Conservation (phyloP, 2,888 invertebrate species). For the Drosophila flavopinicola region DNA sequence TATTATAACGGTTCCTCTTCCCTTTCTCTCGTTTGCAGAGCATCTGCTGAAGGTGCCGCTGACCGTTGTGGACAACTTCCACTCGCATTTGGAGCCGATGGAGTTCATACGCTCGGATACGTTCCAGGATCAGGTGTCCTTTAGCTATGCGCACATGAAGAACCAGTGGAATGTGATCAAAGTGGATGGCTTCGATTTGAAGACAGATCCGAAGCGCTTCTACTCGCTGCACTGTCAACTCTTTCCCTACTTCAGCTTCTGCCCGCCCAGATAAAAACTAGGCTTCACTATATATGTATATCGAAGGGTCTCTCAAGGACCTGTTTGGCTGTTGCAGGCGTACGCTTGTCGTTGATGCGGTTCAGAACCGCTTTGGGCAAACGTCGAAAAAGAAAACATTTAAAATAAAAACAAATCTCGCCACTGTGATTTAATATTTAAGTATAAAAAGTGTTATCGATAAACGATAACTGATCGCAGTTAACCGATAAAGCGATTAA, state of each 20-base stretch:
- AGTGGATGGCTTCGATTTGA: slow-evolving; percentile 92
- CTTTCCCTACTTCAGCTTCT: slow-evolving; percentile 93
- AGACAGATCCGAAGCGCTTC: slow-evolving; percentile 94
- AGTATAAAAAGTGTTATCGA: slow-evolving; percentile 41
- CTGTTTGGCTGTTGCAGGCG: slow-evolving; percentile 65
- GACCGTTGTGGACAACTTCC: slow-evolving; percentile 95
- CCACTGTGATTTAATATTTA: slow-evolving; percentile 77
- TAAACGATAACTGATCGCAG: slow-evolving; percentile 12
- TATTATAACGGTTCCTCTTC: neutral
- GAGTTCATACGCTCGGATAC: slow-evolving; percentile 91
- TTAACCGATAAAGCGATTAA: slow-evolving; percentile 24
- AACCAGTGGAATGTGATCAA: slow-evolving; percentile 94
- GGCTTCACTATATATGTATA: neutral
- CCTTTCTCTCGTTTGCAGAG: slow-evolving; percentile 85
- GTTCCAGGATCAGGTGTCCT: slow-evolving; percentile 94
- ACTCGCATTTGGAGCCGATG: slow-evolving; percentile 97
- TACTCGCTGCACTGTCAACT: slow-evolving; percentile 95
- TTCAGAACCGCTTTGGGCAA: slow-evolving; percentile 65
- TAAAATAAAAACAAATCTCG: slow-evolving; percentile 66
- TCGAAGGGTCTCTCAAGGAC: slow-evolving; percentile 73
- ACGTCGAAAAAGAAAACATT: slow-evolving; percentile 41
- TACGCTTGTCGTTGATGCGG: slow-evolving; percentile 53
- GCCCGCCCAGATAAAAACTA: slow-evolving; percentile 87
- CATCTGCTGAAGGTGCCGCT: slow-evolving; percentile 93
- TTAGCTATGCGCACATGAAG: slow-evolving; percentile 92